Percentiles rank a stretch among this genome's conserved stretches.
These are phyloP conservation scores for Callipepla californica DNA, from an alignment of 2,113 vertebrate genomes.

Conservation along the genomic window DNA sequence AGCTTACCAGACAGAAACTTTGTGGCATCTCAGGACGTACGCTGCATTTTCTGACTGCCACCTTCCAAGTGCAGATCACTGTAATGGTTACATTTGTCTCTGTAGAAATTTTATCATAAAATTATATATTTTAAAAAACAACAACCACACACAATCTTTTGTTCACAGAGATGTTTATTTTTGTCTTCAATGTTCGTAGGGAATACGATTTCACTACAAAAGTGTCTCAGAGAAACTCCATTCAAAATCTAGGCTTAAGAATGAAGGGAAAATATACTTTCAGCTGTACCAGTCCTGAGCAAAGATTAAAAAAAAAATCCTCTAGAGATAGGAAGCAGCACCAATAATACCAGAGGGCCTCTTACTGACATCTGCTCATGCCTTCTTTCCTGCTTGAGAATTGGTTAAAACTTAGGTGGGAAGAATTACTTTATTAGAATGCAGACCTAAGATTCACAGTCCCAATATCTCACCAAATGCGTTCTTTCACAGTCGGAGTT, in stretches of 20 bases:
- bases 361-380: slow-evolving; percentile 46
- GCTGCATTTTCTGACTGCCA: background rate
- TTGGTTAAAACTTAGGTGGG: slow-evolving; percentile 45
- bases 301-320: slow-evolving; percentile 61
- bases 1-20: background rate
- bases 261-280: slow-evolving; percentile 73
- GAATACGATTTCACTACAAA: slow-evolving; percentile 73
- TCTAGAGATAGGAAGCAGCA: slow-evolving; percentile 67
- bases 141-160: slow-evolving; percentile 52
- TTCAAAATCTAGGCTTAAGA: slow-evolving; percentile 72
- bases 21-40: background rate
- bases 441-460: slow-evolving; percentile 37
- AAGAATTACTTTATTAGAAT: slow-evolving; percentile 19
- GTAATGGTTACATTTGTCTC: background rate
- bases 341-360: slow-evolving; percentile 65
- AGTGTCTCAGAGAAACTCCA: slow-evolving; percentile 74
- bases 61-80: background rate
- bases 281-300: slow-evolving; percentile 74
- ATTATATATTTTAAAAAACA: slow-evolving; percentile 24
- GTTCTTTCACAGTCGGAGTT: background rate
- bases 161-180: slow-evolving; percentile 70
- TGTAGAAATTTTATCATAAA: background rate
- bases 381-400: slow-evolving; percentile 59
- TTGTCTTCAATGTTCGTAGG: slow-evolving; percentile 64
- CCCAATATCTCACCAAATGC: slow-evolving; percentile 32